phyloP scores from a whole-genome alignment of 2,797 vertebrate species.

The Artibeus jamaicensis region DNA sequence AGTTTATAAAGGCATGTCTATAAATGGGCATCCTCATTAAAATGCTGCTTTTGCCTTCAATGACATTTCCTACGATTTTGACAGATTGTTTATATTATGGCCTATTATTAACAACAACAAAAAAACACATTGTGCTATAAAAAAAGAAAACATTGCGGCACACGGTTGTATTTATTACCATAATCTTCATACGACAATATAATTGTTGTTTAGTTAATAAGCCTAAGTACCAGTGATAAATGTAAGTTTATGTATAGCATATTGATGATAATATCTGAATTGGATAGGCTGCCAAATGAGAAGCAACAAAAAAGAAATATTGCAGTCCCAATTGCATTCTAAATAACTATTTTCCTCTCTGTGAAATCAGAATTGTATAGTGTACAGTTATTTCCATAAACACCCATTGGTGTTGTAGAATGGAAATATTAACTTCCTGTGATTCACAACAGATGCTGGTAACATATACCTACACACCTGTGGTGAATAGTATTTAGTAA shows the following conservation, averaged over 20 bases:
- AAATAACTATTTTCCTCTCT: conserved; percentile 69
- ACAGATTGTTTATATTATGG: conserved; percentile 42
- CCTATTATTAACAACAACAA: conserved; percentile 51
- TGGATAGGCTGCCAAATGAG: conserved; percentile 71
- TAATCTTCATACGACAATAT: conserved; percentile 64
- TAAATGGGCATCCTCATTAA: background rate
- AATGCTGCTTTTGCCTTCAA: background rate
- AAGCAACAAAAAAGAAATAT: conserved; percentile 76
- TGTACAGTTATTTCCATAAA: conserved; percentile 75
- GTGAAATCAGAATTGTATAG: conserved; percentile 69
- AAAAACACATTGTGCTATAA: background rate
- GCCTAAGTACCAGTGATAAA: conserved; percentile 71
- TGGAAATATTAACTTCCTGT: conserved; percentile 79
- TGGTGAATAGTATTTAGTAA: conserved; percentile 78
- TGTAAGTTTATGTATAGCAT: conserved; percentile 73
- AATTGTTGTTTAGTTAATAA: conserved; percentile 80
- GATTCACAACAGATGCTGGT: conserved; percentile 78
- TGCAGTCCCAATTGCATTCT: conserved; percentile 64
- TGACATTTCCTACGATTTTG: conserved; percentile 41
- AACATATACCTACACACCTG: conserved; percentile 80
- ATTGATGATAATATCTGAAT: conserved; percentile 77
- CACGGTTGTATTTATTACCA: background rate
- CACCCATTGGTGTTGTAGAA: conserved; percentile 76
- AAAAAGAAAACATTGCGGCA: conserved; percentile 24
- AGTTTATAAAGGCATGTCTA: conserved; percentile 17